A percentile compares a stretch with the other conserved stretches of the same genome.
These are phyloP conservation scores for Equus quagga DNA, from an alignment of 2,113 vertebrate species.

Conservation along the genomic window DNA sequence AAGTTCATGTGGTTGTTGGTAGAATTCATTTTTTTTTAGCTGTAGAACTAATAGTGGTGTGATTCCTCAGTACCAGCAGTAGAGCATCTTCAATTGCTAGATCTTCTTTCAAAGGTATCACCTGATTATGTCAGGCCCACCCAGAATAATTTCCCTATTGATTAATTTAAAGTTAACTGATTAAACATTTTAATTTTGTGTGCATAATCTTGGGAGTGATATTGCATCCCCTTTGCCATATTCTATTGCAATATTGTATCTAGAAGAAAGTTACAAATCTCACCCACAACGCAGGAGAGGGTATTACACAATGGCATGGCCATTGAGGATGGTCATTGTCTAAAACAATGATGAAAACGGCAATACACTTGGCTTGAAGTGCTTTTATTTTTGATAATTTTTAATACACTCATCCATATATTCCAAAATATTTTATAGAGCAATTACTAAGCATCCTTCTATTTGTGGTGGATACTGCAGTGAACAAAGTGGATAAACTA, in stretches of 20 bases:
- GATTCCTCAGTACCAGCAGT: not conserved
- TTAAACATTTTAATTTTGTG: not conserved
- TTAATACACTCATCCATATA: not conserved
- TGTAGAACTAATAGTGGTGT: not conserved
- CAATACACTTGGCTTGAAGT: not conserved
- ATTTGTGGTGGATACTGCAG: not conserved
- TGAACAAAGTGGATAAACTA: not conserved
- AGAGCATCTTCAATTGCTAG: not conserved
- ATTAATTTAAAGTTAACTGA: not conserved
- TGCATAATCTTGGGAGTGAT: not conserved
- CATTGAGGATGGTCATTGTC: not conserved
- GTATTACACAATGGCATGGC: not conserved
- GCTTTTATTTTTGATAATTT: not conserved
- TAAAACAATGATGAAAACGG: not conserved
- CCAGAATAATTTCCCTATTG: not conserved
- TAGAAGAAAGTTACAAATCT: not conserved
- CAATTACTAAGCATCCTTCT: not conserved
- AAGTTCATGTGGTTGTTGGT: not conserved
- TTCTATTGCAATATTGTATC: not conserved
- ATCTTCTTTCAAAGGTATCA: not conserved
- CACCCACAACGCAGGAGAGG: not conserved
- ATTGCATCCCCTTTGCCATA: not conserved
- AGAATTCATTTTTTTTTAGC: not conserved
- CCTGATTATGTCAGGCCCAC: not conserved
- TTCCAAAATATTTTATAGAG: not conserved